Evolutionary conservation across 1,140 invertebrate species (phyloP).

Genomic region (Leptinotarsa defecta): DNA sequence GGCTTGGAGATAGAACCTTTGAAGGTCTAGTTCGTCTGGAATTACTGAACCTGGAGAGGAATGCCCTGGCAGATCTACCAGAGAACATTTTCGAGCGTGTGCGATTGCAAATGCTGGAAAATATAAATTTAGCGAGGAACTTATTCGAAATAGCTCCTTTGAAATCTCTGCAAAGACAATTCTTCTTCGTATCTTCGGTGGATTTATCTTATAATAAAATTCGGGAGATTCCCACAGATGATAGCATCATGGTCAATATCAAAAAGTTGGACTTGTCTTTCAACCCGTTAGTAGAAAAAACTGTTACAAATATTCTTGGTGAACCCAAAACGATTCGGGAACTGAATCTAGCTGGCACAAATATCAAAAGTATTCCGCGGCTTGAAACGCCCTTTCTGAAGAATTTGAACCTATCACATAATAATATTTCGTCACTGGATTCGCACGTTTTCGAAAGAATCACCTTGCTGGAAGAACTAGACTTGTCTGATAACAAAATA

Average conservation of each 20-base stretch:
- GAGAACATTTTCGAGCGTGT: constrained; percentile 83
- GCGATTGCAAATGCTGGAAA: constrained; percentile 78
- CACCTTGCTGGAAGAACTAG: constrained; percentile 76
- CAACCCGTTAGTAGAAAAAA: constrained; percentile 77
- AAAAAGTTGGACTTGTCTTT: constrained; percentile 85
- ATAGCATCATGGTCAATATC: constrained; percentile 84
- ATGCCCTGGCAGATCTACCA: constrained; percentile 74
- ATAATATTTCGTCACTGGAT: constrained; percentile 70
- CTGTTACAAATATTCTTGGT: constrained; percentile 76
- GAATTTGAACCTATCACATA: constrained; percentile 79
- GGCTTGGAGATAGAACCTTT: constrained; percentile 78
- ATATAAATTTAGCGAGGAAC: constrained; percentile 79
- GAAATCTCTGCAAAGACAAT: constrained; percentile 79
- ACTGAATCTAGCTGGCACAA: constrained; percentile 80
- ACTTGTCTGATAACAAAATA: constrained; percentile 78
- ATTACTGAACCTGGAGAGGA: constrained; percentile 74
- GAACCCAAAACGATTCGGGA: constrained; percentile 86
- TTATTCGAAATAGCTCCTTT: constrained; percentile 77
- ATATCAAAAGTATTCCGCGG: constrained; percentile 68
- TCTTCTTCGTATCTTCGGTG: constrained; percentile 76
- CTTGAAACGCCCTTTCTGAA: constrained; percentile 87
- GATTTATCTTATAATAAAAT: constrained; percentile 81
- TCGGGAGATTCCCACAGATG: constrained; percentile 77
- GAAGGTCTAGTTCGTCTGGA: constrained; percentile 79
- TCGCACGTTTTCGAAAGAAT: constrained; percentile 74